Evolutionary conservation across 2,888 invertebrate genomes (phyloP).

Genomic region (Cheilosia variabilis): DNA sequence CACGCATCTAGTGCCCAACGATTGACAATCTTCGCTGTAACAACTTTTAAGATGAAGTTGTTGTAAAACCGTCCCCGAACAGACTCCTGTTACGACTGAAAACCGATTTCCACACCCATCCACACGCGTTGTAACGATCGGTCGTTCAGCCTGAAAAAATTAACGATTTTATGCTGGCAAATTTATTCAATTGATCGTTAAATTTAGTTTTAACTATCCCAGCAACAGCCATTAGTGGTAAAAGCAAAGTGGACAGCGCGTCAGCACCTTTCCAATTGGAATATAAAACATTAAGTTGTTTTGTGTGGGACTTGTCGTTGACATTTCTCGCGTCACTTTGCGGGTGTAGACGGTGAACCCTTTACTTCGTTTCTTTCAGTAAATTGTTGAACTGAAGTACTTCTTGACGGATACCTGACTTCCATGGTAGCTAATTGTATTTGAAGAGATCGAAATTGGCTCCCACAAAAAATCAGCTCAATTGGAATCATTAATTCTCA

Average conservation of each 20-base stretch:
- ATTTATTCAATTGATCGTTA: constrained; percentile 20
- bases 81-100: neutral
- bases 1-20: no score
- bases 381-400: neutral
- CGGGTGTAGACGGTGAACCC: neutral
- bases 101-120: constrained; percentile 15
- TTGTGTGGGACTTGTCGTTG: neutral
- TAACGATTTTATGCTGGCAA: constrained; percentile 6
- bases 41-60: neutral
- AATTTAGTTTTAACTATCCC: neutral
- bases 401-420: constrained; percentile 22
- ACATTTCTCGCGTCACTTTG: neutral
- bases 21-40: no score
- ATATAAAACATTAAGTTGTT: constrained; percentile 13
- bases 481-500: constrained; percentile 48
- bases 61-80: neutral
- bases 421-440: constrained; percentile 53
- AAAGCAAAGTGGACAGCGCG: neutral
- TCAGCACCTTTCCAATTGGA: neutral
- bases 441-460: constrained; percentile 45
- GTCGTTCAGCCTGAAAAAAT: constrained; percentile 1
- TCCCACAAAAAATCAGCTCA: constrained; percentile 1
- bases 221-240: neutral
- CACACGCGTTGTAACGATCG: neutral
- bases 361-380: neutral